Conservation (phyloP, 2,888 invertebrate species). For the Marasmarcha lunaedactyla region DNA sequence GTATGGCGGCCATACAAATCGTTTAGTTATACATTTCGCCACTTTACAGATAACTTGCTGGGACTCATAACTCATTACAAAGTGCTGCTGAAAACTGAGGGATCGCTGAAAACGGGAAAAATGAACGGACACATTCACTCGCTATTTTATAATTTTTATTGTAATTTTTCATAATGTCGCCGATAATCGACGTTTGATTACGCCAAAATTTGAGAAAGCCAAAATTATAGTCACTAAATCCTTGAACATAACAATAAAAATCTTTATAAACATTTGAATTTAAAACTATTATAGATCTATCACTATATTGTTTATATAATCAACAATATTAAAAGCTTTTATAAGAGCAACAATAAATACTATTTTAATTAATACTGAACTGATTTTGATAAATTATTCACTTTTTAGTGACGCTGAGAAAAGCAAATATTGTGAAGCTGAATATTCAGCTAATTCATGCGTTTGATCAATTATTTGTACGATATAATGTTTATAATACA, state of each 20-base stretch:
- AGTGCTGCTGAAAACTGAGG: too few relatives aligned
- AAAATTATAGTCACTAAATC: slow-evolving; percentile 26
- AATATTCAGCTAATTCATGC: too few relatives aligned
- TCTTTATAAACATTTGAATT: slow-evolving; percentile 22
- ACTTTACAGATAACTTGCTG: too few relatives aligned
- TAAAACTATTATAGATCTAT: slow-evolving; percentile 29
- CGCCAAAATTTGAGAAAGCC: slow-evolving; percentile 33
- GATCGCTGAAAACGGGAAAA: slow-evolving; percentile 1
- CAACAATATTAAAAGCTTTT: slow-evolving; percentile 61
- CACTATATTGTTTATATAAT: slow-evolving; percentile 26
- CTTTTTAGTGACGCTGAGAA: too few relatives aligned
- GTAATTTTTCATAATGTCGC: slow-evolving; percentile 66
- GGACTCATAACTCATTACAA: too few relatives aligned
- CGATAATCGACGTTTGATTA: slow-evolving; percentile 33
- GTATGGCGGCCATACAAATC: too few relatives aligned
- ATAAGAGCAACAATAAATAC: slow-evolving; percentile 38
- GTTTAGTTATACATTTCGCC: too few relatives aligned
- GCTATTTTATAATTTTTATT: slow-evolving; percentile 69
- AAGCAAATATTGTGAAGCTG: too few relatives aligned
- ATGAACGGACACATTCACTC: slow-evolving; percentile 32
- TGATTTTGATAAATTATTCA: too few relatives aligned
- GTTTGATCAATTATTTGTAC: too few relatives aligned
- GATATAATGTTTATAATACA: too few relatives aligned
- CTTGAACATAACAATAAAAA: slow-evolving; percentile 23
- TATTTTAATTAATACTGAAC: slow-evolving; percentile 15